A percentile compares a stretch with the other conserved stretches of the same genome.
Evolutionary conservation across 2,113 vertebrate genomes (phyloP).

Genomic region (Haemorhous mexicanus): DNA sequence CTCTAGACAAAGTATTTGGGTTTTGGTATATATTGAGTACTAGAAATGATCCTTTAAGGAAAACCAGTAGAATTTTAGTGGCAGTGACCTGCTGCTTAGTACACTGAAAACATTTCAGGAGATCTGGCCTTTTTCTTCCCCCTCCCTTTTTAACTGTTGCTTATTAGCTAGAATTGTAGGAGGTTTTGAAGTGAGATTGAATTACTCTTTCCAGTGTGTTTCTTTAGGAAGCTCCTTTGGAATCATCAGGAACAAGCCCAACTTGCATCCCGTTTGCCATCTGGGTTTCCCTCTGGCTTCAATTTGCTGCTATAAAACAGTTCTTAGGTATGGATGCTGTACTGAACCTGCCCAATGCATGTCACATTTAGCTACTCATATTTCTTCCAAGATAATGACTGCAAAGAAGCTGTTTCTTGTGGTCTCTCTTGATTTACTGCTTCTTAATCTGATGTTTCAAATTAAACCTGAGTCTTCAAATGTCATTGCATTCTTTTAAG

Average conservation of each 20-base stretch:
- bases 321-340: neutral
- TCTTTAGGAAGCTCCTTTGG: neutral
- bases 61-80: neutral
- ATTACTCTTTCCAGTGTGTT: neutral
- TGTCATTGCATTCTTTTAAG: conserved; percentile 14
- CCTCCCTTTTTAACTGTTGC: neutral
- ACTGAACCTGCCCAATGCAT: neutral
- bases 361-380: neutral
- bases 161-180: neutral
- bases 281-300: conserved; percentile 37
- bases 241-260: neutral
- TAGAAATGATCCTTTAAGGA: neutral
- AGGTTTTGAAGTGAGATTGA: conserved; percentile 35
- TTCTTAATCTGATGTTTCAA: conserved; percentile 56
- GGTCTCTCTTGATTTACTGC: conserved; percentile 30
- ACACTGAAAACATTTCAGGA: neutral
- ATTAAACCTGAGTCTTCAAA: conserved; percentile 26
- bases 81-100: neutral
- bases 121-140: neutral
- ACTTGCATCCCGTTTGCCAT: neutral
- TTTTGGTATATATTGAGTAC: neutral
- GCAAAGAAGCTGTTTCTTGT: conserved; percentile 6
- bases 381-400: conserved; percentile 25
- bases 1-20: neutral
- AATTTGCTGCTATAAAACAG: conserved; percentile 34